Evolutionary conservation across 2,113 vertebrate species (phyloP), one percentile per base, ranked within the genome.

Genomic region (Microcebus ravelobensis): DNA sequence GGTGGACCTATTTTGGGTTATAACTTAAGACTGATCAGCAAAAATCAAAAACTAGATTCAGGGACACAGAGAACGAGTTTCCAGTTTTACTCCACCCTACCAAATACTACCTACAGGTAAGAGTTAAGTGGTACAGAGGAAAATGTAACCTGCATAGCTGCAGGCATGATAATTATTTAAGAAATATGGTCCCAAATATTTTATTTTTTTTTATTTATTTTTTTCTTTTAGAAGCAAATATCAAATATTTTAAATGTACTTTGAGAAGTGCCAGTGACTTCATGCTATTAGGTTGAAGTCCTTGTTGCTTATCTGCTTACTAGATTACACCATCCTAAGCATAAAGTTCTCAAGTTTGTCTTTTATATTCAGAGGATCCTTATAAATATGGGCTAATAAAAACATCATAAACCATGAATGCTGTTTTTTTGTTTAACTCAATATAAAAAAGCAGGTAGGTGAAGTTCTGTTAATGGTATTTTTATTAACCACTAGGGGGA

Each of bases 51-150:
- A 71, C 39, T 98, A 52, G 65, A 97, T 79, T 87, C 96, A 97
- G 96, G 98, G 25, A 98, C 98, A 21, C 95, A 98, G 90, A 98
- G 98, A 42, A 98, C 98, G 4, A 98, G 96, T 79, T 99, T 99
- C 95, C 98, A 98, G 90, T 98, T 99, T 98, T 99, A 98, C 59
- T 98, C 98, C 7, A 99, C 98, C 68, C 94, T 98, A 34, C 98
- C 98, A 90, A 98, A 98, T 92, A 99, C 96, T 65, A 98, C 98
- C 61, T 99, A 99, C 98, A 99, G 98, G 99, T 98, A 94, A 97
- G 96, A 94, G 57, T 65, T 45, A 68, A 84, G 8, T 14, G 65
- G n/a, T 94, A 84, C 7, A 17, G 71, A 85, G 55, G 14, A 80
- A 89, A 86, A 91, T 11, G 17, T 23, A 91, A 29, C 0, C 18